Percentiles rank a stretch among this genome's conserved stretches.
These are phyloP conservation scores for Eira barbara DNA, from an alignment of 2,113 vertebrate genomes.

Conservation along the genomic window DNA sequence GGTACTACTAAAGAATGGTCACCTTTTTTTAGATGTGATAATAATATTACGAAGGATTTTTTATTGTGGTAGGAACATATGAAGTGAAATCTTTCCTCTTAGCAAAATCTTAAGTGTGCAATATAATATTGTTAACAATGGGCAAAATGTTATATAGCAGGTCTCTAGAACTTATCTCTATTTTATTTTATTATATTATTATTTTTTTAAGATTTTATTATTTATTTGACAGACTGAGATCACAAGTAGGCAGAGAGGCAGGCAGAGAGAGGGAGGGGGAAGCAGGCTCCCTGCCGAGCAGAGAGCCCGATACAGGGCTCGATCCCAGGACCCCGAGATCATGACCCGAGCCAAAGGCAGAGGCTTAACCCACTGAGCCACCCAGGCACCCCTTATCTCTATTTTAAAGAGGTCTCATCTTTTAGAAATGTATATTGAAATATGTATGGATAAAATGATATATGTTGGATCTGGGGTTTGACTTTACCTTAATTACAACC, in stretches of 20 bases:
- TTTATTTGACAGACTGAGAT: no score
- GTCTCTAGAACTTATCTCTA: not conserved
- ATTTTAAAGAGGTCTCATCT: not conserved
- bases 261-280: no score
- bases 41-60: not conserved
- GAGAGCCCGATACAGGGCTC: no score
- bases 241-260: no score
- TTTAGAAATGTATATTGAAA: not conserved
- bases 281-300: no score
- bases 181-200: not conserved
- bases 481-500: not conserved
- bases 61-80: not conserved
- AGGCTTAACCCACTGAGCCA: no score
- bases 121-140: not conserved
- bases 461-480: not conserved
- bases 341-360: no score
- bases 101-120: not conserved
- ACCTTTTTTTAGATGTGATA: not conserved
- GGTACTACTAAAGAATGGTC: not conserved
- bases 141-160: not conserved
- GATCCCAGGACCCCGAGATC: no score
- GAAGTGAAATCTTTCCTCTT: not conserved
- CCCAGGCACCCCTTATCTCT: not conserved
- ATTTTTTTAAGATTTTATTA: no score
- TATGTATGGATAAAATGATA: not conserved